Percentiles rank a stretch among this genome's conserved stretches.
These are phyloP conservation scores for Drosophila jambulina DNA, from an alignment of 1,140 invertebrate genomes.

Conservation along the genomic window DNA sequence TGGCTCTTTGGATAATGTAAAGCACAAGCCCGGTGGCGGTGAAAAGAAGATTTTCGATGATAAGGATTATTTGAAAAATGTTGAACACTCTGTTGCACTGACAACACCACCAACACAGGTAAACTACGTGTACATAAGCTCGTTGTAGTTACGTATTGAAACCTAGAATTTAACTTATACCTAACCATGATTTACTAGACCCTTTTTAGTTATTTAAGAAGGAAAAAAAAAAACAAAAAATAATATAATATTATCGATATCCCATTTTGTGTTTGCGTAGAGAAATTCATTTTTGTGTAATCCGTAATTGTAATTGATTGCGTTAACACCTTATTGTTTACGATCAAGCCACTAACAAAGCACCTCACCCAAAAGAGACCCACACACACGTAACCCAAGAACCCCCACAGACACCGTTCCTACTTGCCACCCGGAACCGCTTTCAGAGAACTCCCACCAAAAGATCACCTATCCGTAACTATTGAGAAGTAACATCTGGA, in stretches of 20 bases:
- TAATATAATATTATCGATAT: slow-evolving; percentile 50
- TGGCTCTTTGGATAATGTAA: slow-evolving; percentile 96
- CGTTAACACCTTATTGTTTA: slow-evolving; percentile 46
- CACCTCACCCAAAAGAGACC: slow-evolving; percentile 45
- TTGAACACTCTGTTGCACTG: slow-evolving; percentile 85
- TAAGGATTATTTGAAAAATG: slow-evolving; percentile 94
- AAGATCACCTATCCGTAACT: slow-evolving; percentile 35
- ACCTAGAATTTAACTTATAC: slow-evolving; percentile 31
- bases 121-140: slow-evolving; percentile 74
- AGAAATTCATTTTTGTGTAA: slow-evolving; percentile 82
- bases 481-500: slow-evolving; percentile 41
- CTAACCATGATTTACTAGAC: slow-evolving; percentile 52
- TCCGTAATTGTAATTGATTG: slow-evolving; percentile 54
- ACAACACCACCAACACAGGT: slow-evolving; percentile 85
- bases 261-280: slow-evolving; percentile 77
- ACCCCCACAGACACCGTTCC: slow-evolving; percentile 25
- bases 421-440: slow-evolving; percentile 32
- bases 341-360: slow-evolving; percentile 47
- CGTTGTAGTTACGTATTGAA: slow-evolving; percentile 28
- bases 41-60: slow-evolving; percentile 97
- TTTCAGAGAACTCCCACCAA: slow-evolving; percentile 41
- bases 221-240: slow-evolving; percentile 4
- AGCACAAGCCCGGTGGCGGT: slow-evolving; percentile 96
- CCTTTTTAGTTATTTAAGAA: slow-evolving; percentile 46
- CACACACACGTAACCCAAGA: slow-evolving; percentile 13